A percentile compares a stretch with the other conserved stretches of the same genome.
These are phyloP conservation scores for Masnerella sp. DNA, from an alignment of 2,888 invertebrate genomes.

Conservation along the genomic window DNA sequence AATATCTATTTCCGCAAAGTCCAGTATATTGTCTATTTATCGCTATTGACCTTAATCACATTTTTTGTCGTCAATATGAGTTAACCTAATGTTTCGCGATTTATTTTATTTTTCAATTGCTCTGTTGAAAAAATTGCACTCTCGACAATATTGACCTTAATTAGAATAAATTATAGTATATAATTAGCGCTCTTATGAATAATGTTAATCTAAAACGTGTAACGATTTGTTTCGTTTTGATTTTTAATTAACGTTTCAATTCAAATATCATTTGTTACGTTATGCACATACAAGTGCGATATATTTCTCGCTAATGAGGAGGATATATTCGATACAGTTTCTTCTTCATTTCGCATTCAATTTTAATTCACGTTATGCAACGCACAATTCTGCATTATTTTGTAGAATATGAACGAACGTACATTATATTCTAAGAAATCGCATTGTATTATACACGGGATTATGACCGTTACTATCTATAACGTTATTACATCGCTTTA, in stretches of 20 bases:
- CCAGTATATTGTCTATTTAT: slow-evolving; percentile 38
- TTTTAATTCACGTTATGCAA: slow-evolving; percentile 32
- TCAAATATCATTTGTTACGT: too few species aligned
- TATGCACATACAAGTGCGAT: slow-evolving; percentile 12
- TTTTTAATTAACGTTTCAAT: background rate
- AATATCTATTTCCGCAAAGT: slow-evolving; percentile 38
- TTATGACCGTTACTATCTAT: slow-evolving; percentile 44
- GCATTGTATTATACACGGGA: slow-evolving; percentile 21
- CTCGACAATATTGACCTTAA: too few species aligned
- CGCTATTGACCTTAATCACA: slow-evolving; percentile 25
- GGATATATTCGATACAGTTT: slow-evolving; percentile 17
- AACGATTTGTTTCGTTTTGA: slow-evolving; percentile 8
- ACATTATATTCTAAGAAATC: slow-evolving; percentile 34
- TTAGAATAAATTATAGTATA: too few species aligned
- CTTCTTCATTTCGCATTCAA: slow-evolving; percentile 20
- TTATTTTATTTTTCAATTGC: too few species aligned
- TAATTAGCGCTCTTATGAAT: too few species aligned
- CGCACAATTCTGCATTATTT: slow-evolving; percentile 19
- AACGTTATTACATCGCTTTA: slow-evolving; percentile 12
- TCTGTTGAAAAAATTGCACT: too few species aligned
- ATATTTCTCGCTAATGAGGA: slow-evolving; percentile 20
- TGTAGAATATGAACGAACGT: slow-evolving; percentile 31
- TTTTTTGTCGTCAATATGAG: slow-evolving; percentile 17
- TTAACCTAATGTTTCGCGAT: slow-evolving; percentile 6
- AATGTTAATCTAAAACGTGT: slow-evolving; percentile 6